A percentile compares a stretch with the other conserved stretches of the same genome.
Conservation (phyloP, 2,888 invertebrate species). For the Amaurobius ferox region DNA sequence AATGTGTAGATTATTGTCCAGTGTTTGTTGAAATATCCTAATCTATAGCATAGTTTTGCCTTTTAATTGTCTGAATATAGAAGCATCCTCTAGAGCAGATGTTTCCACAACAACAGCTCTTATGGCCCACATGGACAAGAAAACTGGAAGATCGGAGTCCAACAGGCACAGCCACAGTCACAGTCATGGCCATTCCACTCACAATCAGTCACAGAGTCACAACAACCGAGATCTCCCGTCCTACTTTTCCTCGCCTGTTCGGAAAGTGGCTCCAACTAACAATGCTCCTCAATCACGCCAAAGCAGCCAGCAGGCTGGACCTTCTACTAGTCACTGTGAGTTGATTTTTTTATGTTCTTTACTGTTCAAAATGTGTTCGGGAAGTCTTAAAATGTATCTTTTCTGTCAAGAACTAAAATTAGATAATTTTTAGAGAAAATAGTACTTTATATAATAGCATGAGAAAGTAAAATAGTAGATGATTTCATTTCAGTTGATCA, state of each 20-base stretch:
- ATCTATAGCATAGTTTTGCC: too few relatives aligned
- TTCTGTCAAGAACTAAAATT: too few relatives aligned
- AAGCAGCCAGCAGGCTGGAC: slow-evolving; percentile 51
- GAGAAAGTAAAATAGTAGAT: too few relatives aligned
- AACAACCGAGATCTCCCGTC: slow-evolving; percentile 71
- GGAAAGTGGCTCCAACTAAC: slow-evolving; percentile 71
- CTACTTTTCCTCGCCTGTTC: slow-evolving; percentile 72
- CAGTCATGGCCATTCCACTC: slow-evolving; percentile 55
- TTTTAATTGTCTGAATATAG: slow-evolving; percentile 16
- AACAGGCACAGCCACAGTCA: slow-evolving; percentile 46
- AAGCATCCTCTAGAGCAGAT: slow-evolving; percentile 69
- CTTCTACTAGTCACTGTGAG: slow-evolving; percentile 73
- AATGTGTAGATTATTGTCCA: too few relatives aligned
- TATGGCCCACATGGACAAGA: slow-evolving; percentile 72
- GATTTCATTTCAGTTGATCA: too few relatives aligned
- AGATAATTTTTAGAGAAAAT: too few relatives aligned
- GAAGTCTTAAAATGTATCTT: too few relatives aligned
- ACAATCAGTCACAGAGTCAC: slow-evolving; percentile 52
- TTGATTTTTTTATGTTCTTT: neutral
- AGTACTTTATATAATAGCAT: too few relatives aligned
- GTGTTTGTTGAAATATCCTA: too few relatives aligned
- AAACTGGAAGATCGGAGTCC: slow-evolving; percentile 62
- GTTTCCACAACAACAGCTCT: slow-evolving; percentile 72
- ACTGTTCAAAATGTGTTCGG: too few relatives aligned
- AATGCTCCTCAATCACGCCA: slow-evolving; percentile 65